Base-by-base conservation (phyloP, 1,140 invertebrate genomes). In the Lucilia cuprina region DNA sequence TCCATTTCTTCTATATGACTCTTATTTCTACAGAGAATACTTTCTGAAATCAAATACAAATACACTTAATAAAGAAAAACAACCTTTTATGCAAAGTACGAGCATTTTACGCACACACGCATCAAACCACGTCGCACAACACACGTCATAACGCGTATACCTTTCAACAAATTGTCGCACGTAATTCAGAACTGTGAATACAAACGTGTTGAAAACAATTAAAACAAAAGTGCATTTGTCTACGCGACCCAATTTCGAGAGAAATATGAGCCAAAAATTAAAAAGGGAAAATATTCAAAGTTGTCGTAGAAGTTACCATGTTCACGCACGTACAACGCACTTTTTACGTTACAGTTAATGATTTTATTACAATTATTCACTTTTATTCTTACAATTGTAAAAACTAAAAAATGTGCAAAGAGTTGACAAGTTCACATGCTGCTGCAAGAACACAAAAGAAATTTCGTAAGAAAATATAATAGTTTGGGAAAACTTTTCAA, bases 121-220 rank as follows among this genome's bases (percentile, higher is more conserved):
- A 60, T n/a, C 13, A 60, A 60, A 47, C 35, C 5, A 10, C 7
- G 14, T 41, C 74, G 74, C 34, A 77, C 74, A 17, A 41, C 74
- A 41, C 34, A 41, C 34, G n/a, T 17, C 50, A 55, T 13, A 55
- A 2, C 7, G 41, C 41, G 41, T 10, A 80, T 86, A 85, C 86
- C 83, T 85, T 89, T 87, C 65, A 85, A 86, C 87, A 88, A 89
- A 89, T 89, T 88, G 85, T 87, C 89, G 85, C 88, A 89, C 88
- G 88, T 89, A 89, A 85, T 89, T 87, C 84, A 86, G 84, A 70
- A 86, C 82, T 85, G 85, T 86, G 86, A 85, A 80, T 86, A 85
- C 86, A 85, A 85, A 85, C 75, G 78, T 85, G 78, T 65, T 50
- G 55, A 83, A 86, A 85, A 77, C 49, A 55, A 83, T 82, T 83